A percentile compares a stretch with the other conserved stretches of the same genome.
Conservation (phyloP, 2,888 invertebrate genomes). For the Agrotis puta region DNA sequence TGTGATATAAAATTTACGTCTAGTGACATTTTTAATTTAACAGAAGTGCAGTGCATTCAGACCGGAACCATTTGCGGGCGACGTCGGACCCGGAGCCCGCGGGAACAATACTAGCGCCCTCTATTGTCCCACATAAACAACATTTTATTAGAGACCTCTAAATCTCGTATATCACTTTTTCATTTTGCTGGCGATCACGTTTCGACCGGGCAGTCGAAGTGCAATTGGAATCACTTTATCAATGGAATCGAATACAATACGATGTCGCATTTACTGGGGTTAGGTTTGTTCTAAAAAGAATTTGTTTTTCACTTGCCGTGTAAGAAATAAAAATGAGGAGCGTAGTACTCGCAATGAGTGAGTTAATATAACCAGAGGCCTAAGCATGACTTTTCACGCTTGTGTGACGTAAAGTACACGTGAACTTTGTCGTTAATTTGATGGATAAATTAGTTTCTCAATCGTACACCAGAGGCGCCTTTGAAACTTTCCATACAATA, state of each 20-base stretch:
- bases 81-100: constrained; percentile 64
- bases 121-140: constrained; percentile 80
- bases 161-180: constrained; percentile 64
- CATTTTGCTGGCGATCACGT: constrained; percentile 54
- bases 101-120: constrained; percentile 71
- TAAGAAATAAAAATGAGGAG: too few relatives aligned
- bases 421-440: too few relatives aligned
- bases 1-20: constrained; percentile 53
- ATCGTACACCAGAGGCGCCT: too few relatives aligned
- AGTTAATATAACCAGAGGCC: too few relatives aligned
- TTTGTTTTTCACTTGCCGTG: background rate
- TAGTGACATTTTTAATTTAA: constrained; percentile 63
- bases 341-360: too few relatives aligned
- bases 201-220: constrained; percentile 20
- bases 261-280: background rate
- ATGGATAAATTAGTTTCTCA: too few relatives aligned
- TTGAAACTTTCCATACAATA: too few relatives aligned
- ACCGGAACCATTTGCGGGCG: constrained; percentile 69
- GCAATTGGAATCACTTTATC: constrained; percentile 44
- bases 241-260: constrained; percentile 25
- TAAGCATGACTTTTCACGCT: too few relatives aligned
- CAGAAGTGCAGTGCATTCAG: constrained; percentile 54
- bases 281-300: background rate
- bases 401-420: too few relatives aligned
- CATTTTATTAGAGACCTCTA: constrained; percentile 80